Evolutionary conservation across 2,797 vertebrate genomes (phyloP), one percentile per base, ranked within the genome.

Genomic region (Artibeus lituratus): DNA sequence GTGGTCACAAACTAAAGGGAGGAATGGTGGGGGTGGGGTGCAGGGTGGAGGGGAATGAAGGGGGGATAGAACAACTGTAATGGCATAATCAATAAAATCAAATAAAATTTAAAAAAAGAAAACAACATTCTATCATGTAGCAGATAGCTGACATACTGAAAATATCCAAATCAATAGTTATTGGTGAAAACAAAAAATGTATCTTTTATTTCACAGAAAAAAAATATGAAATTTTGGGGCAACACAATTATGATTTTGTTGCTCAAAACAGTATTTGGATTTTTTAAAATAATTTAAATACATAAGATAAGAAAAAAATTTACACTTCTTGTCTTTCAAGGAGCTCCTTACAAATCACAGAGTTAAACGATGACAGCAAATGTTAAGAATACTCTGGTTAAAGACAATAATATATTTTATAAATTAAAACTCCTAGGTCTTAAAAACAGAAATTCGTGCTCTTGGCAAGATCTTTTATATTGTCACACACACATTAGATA

Each of bases 401-500:
- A 96, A 94, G 26, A 94, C 95, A 92, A 90, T 55, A 77, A 67
- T 65, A 10, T 53, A 62, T 96, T 95, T 91, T 72, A 86, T 84
- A 78, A 97, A 72, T 78, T 97, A 90, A 95, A 87, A 91, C n/a
- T 95, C 53, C 37, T 51, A 65, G 14, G 6, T 92, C 92, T 69
- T 90, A 86, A 86, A 95, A 96, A 93, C 80, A 96, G 72, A 90
- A 93, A 86, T 49, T 8, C 39, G n/a, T 55, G 26, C 12, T 39
- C 87, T 91, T 90, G 86, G 86, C 96, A 97, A 85, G 53, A 76
- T 87, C 32, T 35, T 95, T 87, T 94, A 77, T 35, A 90, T n/a
- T 87, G 72, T 95, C 92, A 96, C 21, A 19, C 65, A 90, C 8
- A 29, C 29, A 42, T 73, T 90, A 39, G 29, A 89, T 81, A n/a